Conservation (phyloP, 2,888 invertebrate genomes). For the Heliothis peltigera region DNA sequence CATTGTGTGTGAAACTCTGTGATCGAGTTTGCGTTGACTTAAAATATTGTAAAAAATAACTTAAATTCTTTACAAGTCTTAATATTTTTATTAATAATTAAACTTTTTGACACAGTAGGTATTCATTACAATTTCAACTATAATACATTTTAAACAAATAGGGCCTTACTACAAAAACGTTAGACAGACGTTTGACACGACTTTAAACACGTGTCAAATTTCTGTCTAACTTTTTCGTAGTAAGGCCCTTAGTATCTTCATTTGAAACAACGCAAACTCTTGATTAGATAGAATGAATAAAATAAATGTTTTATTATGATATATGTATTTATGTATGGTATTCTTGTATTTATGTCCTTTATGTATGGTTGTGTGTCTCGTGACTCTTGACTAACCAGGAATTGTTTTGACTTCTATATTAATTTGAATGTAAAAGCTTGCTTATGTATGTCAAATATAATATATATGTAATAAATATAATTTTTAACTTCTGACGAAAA, state of each 20-base stretch:
- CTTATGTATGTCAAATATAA: slow-evolving; percentile 14
- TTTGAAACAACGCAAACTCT: slow-evolving; percentile 43
- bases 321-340: slow-evolving; percentile 54
- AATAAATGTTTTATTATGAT: slow-evolving; percentile 33
- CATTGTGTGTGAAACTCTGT: slow-evolving; percentile 13
- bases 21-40: slow-evolving; percentile 52
- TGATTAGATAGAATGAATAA: slow-evolving; percentile 48
- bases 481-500: slow-evolving; percentile 7
- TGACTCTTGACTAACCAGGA: slow-evolving; percentile 18
- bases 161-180: too few relatives aligned
- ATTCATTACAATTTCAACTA: slow-evolving; percentile 19
- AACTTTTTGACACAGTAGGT: slow-evolving; percentile 34
- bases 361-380: slow-evolving; percentile 20
- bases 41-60: slow-evolving; percentile 9
- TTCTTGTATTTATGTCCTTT: slow-evolving; percentile 37
- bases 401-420: slow-evolving; percentile 30
- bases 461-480: not conserved
- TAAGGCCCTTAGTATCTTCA: too few relatives aligned
- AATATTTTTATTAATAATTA: slow-evolving; percentile 26
- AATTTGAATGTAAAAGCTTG: slow-evolving; percentile 32
- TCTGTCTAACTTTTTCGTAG: too few relatives aligned
- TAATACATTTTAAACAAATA: not conserved
- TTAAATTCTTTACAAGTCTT: slow-evolving; percentile 34
- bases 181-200: too few relatives aligned
- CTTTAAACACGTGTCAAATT: too few relatives aligned